Conservation (phyloP, 2,888 invertebrate species). For the Frankliniella intonsa region DNA sequence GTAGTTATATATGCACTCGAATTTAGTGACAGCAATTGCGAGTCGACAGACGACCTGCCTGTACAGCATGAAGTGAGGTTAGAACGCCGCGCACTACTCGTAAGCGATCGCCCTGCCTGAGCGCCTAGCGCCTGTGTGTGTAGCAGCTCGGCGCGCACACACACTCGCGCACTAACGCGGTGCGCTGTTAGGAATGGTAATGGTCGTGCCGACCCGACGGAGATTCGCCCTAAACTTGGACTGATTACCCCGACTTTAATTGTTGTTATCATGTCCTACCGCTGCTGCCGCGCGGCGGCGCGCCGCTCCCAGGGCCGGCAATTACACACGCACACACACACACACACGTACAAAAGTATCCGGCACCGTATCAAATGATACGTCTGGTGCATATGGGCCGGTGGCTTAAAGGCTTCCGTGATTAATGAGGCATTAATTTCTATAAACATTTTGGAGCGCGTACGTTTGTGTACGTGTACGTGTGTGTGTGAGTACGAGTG, state of each 20-base stretch:
- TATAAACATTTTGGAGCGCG: conserved; percentile 8
- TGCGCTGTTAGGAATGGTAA: background rate
- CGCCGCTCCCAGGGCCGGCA: background rate
- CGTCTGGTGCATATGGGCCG: background rate
- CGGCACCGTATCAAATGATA: conserved; percentile 7
- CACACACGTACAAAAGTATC: background rate
- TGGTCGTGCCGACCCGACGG: background rate
- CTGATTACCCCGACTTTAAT: conserved; percentile 23
- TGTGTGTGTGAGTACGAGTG: background rate
- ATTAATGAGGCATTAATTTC: conserved; percentile 25
- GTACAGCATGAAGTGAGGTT: too few species aligned
- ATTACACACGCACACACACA: conserved; percentile 15
- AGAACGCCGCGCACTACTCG: too few species aligned
- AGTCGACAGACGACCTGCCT: too few species aligned
- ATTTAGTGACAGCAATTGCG: too few species aligned
- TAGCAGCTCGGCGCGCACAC: too few species aligned
- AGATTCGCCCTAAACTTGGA: conserved; percentile 13
- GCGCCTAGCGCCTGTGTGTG: too few species aligned
- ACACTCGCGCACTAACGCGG: too few species aligned
- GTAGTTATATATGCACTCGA: too few species aligned
- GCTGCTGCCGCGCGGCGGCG: background rate
- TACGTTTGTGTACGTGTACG: background rate
- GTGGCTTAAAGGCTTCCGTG: background rate
- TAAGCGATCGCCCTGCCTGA: too few species aligned
- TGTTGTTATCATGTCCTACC: conserved; percentile 25